Conservation (phyloP, 2,888 invertebrate species). For the Phragmatobia fuliginosa region DNA sequence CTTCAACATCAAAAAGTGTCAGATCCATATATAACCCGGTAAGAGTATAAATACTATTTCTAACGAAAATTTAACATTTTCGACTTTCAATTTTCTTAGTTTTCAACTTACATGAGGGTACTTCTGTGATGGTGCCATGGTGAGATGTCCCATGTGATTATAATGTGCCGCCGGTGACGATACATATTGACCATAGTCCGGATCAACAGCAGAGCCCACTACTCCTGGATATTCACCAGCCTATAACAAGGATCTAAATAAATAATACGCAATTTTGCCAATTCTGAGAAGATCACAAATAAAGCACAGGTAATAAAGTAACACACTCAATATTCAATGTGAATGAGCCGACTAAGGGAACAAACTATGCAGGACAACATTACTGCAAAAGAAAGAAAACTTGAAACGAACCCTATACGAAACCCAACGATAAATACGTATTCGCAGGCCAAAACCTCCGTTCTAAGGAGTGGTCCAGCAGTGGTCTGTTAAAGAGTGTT, state of each 20-base stretch:
- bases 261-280: background rate
- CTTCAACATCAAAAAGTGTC: background rate
- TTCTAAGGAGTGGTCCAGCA: no score
- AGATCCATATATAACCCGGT: background rate
- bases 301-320: no score
- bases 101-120: conserved; percentile 79
- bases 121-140: conserved; percentile 85
- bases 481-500: no score
- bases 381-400: no score
- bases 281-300: no score
- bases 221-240: conserved; percentile 78
- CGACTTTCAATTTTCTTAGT: background rate
- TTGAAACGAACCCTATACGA: no score
- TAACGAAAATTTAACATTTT: background rate
- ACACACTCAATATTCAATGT: no score
- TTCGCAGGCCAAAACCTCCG: no score
- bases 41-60: background rate
- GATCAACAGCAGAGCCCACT: conserved; percentile 76
- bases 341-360: no score
- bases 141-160: conserved; percentile 85
- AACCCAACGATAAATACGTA: no score
- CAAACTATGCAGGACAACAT: no score
- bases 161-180: conserved; percentile 83
- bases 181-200: conserved; percentile 84
- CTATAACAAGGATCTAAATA: conserved; percentile 48